Evolutionary conservation across 2,888 invertebrate species (phyloP).

Genomic region (Branchipolynoe longqiensis): DNA sequence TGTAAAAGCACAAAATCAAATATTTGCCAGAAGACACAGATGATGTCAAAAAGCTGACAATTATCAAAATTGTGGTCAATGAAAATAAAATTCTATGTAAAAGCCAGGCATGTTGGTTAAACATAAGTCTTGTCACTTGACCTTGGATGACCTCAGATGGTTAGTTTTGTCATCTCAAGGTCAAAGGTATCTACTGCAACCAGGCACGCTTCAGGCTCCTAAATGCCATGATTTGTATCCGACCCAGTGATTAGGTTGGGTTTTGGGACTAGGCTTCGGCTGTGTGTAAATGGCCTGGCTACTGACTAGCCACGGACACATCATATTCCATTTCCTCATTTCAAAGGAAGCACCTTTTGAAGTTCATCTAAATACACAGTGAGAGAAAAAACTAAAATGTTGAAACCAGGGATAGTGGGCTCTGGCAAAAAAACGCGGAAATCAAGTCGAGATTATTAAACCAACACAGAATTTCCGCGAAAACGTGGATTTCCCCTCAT

Average conservation of each 20-base stretch:
- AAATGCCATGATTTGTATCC: background rate
- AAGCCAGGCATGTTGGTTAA: background rate
- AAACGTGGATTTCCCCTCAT: too few relatives aligned
- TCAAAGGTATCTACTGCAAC: background rate
- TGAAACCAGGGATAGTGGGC: too few relatives aligned
- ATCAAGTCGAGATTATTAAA: too few relatives aligned
- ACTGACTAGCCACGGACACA: background rate
- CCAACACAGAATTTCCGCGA: too few relatives aligned
- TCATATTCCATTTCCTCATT: background rate
- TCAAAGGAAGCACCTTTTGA: background rate
- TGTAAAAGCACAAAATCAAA: too few relatives aligned
- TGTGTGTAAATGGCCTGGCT: too few relatives aligned
- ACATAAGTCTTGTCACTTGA: background rate
- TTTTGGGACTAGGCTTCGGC: background rate
- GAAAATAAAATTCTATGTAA: too few relatives aligned
- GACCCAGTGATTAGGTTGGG: background rate
- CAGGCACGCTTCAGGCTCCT: background rate
- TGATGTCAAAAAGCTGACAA: too few relatives aligned
- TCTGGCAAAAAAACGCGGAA: too few relatives aligned
- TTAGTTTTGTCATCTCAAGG: slow-evolving; percentile 6
- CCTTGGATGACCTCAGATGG: background rate
- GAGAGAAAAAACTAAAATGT: too few relatives aligned
- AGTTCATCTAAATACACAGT: background rate
- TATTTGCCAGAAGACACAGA: too few relatives aligned
- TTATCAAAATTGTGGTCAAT: too few relatives aligned